phyloP scores from a whole-genome alignment of 2,888 invertebrate genomes.

The Hetaerina titia region DNA sequence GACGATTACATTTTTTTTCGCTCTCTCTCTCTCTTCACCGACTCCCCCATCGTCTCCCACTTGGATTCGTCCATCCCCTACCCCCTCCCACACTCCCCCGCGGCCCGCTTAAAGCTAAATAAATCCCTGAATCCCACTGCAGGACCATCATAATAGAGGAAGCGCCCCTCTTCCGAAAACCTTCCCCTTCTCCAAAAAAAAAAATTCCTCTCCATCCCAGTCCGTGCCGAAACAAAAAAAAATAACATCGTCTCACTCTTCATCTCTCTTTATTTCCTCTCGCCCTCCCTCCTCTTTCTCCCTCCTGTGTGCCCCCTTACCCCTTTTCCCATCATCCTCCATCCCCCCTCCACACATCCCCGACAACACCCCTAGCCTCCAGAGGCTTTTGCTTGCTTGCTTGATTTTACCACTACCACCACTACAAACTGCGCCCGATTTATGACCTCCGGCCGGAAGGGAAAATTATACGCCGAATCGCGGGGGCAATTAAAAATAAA shows the following conservation, averaged over 20 bases:
- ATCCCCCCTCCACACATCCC: not conserved
- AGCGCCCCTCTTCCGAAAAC: not conserved
- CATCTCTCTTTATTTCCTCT: not conserved
- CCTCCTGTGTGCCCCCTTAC: not conserved
- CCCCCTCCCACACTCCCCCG: not conserved
- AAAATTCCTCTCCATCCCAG: not conserved
- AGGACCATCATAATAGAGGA: conserved; percentile 35
- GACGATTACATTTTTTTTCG: conserved; percentile 24
- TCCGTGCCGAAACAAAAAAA: not conserved
- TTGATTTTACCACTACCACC: conserved; percentile 30
- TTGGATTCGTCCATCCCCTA: not conserved
- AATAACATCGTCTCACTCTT: not conserved
- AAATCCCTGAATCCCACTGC: conserved; percentile 30
- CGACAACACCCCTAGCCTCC: not conserved
- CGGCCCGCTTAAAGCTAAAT: conserved; percentile 49
- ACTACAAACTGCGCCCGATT: conserved; percentile 41
- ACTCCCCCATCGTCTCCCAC: not conserved
- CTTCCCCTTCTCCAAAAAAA: not conserved
- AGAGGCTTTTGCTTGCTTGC: not conserved
- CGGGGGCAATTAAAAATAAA: conserved; percentile 64
- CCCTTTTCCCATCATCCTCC: not conserved
- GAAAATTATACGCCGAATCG: conserved; percentile 64
- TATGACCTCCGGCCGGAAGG: conserved; percentile 65
- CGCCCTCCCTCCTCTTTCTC: not conserved
- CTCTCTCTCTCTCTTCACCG: not conserved